phyloP scores from a whole-genome alignment of 2,888 invertebrate genomes.

The Eulithis testata region DNA sequence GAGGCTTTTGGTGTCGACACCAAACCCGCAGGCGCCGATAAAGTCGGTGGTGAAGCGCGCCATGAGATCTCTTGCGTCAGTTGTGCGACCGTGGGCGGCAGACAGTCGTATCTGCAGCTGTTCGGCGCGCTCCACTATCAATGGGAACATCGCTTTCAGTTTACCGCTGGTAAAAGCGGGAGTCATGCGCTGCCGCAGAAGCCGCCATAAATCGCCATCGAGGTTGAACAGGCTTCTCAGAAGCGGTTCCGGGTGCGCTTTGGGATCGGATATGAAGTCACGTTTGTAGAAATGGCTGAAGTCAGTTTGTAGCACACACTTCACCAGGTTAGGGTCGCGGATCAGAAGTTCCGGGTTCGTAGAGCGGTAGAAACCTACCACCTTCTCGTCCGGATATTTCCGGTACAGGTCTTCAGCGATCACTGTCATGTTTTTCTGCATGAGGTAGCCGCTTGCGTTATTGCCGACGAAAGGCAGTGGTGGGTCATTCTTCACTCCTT shows the following conservation, averaged over 20 bases:
- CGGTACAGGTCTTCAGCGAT: slow-evolving; percentile 50
- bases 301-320: slow-evolving; percentile 12
- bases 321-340: slow-evolving; percentile 9
- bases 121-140: slow-evolving; percentile 59
- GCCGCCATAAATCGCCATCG: slow-evolving; percentile 56
- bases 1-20: slow-evolving; percentile 7
- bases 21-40: slow-evolving; percentile 63
- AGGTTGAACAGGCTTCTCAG: slow-evolving; percentile 59
- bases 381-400: slow-evolving; percentile 56
- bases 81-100: slow-evolving; percentile 42
- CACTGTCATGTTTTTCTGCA: slow-evolving; percentile 51
- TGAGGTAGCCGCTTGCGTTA: slow-evolving; percentile 44
- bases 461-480: slow-evolving; percentile 46
- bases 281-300: slow-evolving; percentile 16
- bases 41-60: slow-evolving; percentile 66
- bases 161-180: slow-evolving; percentile 15
- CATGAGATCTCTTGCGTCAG: slow-evolving; percentile 64
- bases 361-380: slow-evolving; percentile 17
- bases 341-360: slow-evolving; percentile 11
- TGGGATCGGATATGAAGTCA: background rate
- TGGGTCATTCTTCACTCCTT: slow-evolving; percentile 55
- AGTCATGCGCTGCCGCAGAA: slow-evolving; percentile 22
- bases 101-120: slow-evolving; percentile 50
- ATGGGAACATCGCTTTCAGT: slow-evolving; percentile 13
- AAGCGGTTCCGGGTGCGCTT: background rate